A percentile compares a stretch with the other conserved stretches of the same genome.
Conservation (phyloP, 2,797 vertebrate species). For the Enteromius anoplus region DNA sequence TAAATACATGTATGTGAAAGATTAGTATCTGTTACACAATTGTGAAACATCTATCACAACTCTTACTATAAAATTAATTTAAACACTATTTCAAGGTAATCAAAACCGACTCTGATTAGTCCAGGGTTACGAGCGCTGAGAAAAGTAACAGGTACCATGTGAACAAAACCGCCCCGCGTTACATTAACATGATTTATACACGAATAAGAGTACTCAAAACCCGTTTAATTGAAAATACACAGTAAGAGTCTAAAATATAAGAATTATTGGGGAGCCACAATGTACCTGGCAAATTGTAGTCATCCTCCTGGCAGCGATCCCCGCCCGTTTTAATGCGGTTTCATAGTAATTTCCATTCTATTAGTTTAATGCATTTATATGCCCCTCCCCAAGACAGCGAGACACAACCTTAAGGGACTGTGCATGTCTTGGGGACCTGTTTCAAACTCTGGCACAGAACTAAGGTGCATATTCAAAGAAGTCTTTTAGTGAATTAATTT, state of each 20-base stretch:
- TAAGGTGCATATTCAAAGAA: not conserved
- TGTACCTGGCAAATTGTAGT: not conserved
- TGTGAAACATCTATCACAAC: not conserved
- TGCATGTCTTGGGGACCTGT: constrained; percentile 38
- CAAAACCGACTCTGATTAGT: constrained; percentile 5
- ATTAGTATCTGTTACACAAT: not conserved
- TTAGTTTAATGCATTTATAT: not conserved
- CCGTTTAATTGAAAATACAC: not conserved
- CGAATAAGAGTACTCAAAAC: not conserved
- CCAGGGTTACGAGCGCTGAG: not conserved
- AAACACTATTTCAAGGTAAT: not conserved
- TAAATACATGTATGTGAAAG: not conserved
- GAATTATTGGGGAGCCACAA: not conserved
- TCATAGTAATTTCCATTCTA: not conserved
- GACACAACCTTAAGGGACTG: not conserved
- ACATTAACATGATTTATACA: not conserved
- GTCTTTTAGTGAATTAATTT: not conserved
- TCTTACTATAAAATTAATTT: not conserved
- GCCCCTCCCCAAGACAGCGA: not conserved
- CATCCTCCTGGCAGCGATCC: not conserved
- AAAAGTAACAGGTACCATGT: not conserved
- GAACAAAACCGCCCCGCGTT: not conserved
- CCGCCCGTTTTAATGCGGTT: accelerated
- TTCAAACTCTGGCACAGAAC: not conserved
- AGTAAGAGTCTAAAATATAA: not conserved